Evolutionary conservation across 2,797 vertebrate genomes (phyloP), one percentile per base, ranked within the genome.

Genomic region (Crossoptilon crossoptilon): DNA sequence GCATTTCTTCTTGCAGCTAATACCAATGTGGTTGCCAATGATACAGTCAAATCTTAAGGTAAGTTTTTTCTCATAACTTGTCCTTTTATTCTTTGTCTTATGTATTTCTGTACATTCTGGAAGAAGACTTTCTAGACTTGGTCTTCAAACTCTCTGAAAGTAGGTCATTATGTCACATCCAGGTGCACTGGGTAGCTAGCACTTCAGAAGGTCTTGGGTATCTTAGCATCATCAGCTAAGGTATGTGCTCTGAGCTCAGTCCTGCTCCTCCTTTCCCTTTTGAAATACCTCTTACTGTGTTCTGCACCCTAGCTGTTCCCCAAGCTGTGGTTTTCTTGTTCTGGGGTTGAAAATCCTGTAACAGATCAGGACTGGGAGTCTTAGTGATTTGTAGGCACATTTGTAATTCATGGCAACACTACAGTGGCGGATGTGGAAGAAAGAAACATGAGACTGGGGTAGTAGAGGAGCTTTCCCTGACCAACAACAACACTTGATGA

Each of bases 11-110:
- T 90, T 70, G 91, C 94, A 99, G 99, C 98, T 99, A 26, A 99
- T 99, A 96, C 99, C 99, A 24, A 99, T 99, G 99, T 99, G 99
- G 99, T 96, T 99, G 87, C 99, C 99, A 68, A 99, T 99, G 99
- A 99, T 99, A 97, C 99, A 99, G 93, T 99, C 99, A 49, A 99
- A 99, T 94, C 97, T 99, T 66, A 99, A 99, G 98, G 99, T 99
- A 98, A 98, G 97, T 83, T 78, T 12, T 71, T 76, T 62, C 39
- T 80, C 23, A 11, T 51, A 33, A 46, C 14, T 53, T 41, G 58
- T 13, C 10, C 31, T 70, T 88, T 84, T 75, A 39, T 73, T 87
- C 6, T 69, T 70, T 24, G 16, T 41, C 22, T 71, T 59, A 35
- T 0, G 43, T 8, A 26, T 81, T 76, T 88, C 63, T 89, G 21